phyloP scores from a whole-genome alignment of 2,113 vertebrate species.

The Tympanuchus pallidicinctus region DNA sequence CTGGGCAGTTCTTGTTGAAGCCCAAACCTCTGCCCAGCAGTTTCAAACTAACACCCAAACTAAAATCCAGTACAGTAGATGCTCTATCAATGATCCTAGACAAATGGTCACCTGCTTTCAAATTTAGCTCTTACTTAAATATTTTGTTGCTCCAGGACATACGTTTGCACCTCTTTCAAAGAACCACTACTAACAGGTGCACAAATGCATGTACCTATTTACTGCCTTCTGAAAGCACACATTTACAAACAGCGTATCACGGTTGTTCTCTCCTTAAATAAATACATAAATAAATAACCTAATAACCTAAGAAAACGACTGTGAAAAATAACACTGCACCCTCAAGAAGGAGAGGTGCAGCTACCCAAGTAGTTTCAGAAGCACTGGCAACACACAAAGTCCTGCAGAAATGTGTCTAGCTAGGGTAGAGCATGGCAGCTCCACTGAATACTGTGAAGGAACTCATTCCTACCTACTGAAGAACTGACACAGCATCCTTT shows the following conservation, averaged over 20 bases:
- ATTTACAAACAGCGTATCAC: not conserved
- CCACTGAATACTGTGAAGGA: not conserved
- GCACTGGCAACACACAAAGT: rapidly evolving
- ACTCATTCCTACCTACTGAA: not conserved
- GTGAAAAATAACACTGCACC: not conserved
- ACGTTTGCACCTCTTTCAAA: not conserved
- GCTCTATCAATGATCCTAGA: not conserved
- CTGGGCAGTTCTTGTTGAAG: not conserved
- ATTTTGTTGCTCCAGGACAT: not conserved
- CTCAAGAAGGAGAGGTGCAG: not conserved
- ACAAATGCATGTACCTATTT: not conserved
- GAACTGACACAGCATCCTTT: not conserved
- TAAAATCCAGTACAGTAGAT: not conserved
- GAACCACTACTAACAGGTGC: not conserved
- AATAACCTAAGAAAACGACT: no score
- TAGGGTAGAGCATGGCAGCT: rapidly evolving
- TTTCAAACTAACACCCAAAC: not conserved
- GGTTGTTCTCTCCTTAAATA: not conserved
- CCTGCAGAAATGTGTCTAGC: not conserved
- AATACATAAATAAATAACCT: not conserved
- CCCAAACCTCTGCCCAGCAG: not conserved
- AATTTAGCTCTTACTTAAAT: not conserved
- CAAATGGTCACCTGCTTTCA: not conserved
- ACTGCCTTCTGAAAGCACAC: not conserved
- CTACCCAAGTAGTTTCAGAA: not conserved